Conservation (phyloP, 2,113 vertebrate genomes). For the Macquaria australasica region DNA sequence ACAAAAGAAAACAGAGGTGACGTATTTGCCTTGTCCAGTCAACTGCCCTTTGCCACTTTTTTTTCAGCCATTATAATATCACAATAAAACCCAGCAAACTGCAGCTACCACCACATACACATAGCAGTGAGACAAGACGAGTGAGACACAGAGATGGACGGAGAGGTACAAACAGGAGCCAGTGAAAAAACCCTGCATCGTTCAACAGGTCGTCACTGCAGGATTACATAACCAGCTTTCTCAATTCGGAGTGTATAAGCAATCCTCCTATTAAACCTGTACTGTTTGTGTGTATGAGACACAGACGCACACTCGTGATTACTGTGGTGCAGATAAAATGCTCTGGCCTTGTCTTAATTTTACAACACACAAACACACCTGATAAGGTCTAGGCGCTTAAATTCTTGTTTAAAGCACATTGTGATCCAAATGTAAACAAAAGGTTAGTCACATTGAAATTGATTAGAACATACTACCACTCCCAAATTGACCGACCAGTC, state of each 20-base stretch:
- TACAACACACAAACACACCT: constrained; percentile 10
- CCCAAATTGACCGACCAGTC: not conserved
- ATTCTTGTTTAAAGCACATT: not conserved
- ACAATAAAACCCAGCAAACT: not conserved
- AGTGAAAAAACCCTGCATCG: constrained; percentile 46
- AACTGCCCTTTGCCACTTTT: not conserved
- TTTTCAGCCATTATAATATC: not conserved
- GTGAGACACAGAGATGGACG: constrained; percentile 9
- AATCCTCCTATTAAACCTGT: constrained; percentile 10
- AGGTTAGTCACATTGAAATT: not conserved
- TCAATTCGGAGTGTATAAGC: constrained; percentile 35
- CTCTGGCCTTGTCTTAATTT: constrained; percentile 6
- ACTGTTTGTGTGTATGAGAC: not conserved
- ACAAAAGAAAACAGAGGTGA: not conserved
- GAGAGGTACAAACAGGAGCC: constrained; percentile 26
- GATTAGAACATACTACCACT: not conserved
- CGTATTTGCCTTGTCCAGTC: not conserved
- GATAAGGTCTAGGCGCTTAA: not conserved
- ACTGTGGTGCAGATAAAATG: not conserved
- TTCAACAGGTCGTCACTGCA: constrained; percentile 47
- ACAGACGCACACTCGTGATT: not conserved
- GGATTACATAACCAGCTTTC: constrained; percentile 73
- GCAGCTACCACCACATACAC: constrained; percentile 10
- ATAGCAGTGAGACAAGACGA: not conserved
- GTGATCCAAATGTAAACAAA: not conserved